phyloP scores from a whole-genome alignment of 2,888 invertebrate species.

The Idaea straminata region DNA sequence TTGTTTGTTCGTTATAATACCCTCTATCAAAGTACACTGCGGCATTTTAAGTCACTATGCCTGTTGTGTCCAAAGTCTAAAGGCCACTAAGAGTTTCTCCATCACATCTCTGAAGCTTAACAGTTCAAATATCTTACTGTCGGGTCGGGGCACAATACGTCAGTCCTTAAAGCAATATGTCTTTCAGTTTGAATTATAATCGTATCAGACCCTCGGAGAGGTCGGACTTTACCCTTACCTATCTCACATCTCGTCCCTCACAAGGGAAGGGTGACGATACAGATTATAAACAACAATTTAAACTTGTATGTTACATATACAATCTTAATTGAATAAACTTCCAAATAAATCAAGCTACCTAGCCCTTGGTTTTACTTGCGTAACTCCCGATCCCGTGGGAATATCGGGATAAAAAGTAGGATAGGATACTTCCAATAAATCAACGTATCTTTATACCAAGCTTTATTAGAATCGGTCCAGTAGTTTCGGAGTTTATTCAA shows the following conservation, averaged over 20 bases:
- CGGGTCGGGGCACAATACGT: background rate
- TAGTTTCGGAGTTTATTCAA: too few relatives aligned
- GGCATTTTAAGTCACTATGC: too few relatives aligned
- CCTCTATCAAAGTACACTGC: too few relatives aligned
- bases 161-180: background rate
- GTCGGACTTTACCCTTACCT: background rate
- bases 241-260: background rate
- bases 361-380: too few relatives aligned
- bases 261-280: background rate
- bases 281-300: background rate
- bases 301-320: background rate
- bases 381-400: too few relatives aligned
- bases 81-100: too few relatives aligned
- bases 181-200: conserved; percentile 1
- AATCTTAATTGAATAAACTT: background rate
- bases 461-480: too few relatives aligned
- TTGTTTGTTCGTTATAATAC: too few relatives aligned
- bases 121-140: background rate
- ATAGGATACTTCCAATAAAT: too few relatives aligned
- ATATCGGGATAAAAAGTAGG: too few relatives aligned
- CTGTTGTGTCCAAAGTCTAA: too few relatives aligned
- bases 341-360: background rate
- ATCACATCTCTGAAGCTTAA: background rate
- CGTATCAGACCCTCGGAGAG: background rate
- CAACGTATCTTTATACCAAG: too few relatives aligned